Evolutionary conservation across 2,888 invertebrate genomes (phyloP).

Genomic region (Drosophila borborema): DNA sequence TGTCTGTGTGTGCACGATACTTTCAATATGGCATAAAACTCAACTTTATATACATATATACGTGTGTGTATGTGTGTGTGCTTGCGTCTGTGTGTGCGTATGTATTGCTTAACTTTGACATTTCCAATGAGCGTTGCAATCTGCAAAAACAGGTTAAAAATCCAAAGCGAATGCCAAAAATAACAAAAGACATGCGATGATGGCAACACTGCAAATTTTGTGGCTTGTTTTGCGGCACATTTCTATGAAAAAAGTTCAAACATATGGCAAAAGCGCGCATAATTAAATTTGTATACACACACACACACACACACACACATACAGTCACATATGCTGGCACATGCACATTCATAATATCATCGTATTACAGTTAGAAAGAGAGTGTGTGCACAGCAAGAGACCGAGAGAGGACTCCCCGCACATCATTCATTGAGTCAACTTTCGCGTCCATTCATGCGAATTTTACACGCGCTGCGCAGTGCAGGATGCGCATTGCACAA

Average conservation of each 20-base stretch:
- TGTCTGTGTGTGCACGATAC: constrained; percentile 59
- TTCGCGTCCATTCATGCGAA: constrained; percentile 70
- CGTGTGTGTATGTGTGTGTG: constrained; percentile 1
- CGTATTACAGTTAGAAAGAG: constrained; percentile 47
- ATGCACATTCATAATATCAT: constrained; percentile 36
- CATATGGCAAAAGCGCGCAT: constrained; percentile 78
- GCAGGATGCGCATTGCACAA: constrained; percentile 72
- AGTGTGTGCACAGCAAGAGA: constrained; percentile 8
- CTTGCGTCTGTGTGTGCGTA: constrained; percentile 38
- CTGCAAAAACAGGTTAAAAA: constrained; percentile 75
- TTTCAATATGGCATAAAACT: constrained; percentile 72
- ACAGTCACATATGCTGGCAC: constrained; percentile 15
- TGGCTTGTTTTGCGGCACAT: constrained; percentile 49
- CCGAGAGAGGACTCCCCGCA: constrained; percentile 19
- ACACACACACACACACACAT: constrained; percentile 19
- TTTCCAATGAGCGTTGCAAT: constrained; percentile 74
- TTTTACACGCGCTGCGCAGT: constrained; percentile 78
- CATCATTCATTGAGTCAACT: constrained; percentile 65
- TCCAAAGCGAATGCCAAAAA: constrained; percentile 63
- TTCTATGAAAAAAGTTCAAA: constrained; percentile 63
- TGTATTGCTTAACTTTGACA: constrained; percentile 78
- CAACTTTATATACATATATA: constrained; percentile 26
- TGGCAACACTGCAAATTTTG: constrained; percentile 72
- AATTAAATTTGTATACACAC: constrained; percentile 67
- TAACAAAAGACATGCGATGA: constrained; percentile 32